Base-by-base conservation (phyloP, 1,140 invertebrate species). In the Mesaphorura yosii region DNA sequence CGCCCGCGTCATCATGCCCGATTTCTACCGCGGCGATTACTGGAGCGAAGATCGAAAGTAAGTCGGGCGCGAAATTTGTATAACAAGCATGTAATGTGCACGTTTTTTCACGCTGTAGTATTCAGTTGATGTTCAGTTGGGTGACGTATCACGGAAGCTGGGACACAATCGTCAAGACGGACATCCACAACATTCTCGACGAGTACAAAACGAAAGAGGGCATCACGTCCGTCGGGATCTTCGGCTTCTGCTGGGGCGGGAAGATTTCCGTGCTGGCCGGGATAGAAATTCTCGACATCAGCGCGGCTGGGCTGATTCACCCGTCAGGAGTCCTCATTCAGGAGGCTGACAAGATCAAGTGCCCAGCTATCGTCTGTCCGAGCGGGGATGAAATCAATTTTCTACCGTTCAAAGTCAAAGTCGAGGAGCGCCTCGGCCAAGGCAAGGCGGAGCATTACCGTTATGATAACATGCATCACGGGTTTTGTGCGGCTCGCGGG, bases 211-310 rank as follows among this genome's bases (percentile, higher is more conserved):
- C 40, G 1, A 29, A 46, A 2, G n/a, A n/a, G n/a, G 40, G 40
- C 25, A 22, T 20, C 15, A 34, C 22, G 2, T 31, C 12, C 17
- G 45, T 61, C 20, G 59, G 59, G 5, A 52, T 61, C n/a, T 61
- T 51, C 42, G 59, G 59, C 45, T 55, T 61, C n/a, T 57, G 55
- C 42, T 58, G 53, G 53, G 59, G 59, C n/a, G 55, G 52, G n/a
- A 55, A 55, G 29, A 55, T 58, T 17, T 20, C 55, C 0, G 29
- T 41, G n/a, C 1, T 37, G 12, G 59, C 55, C 2, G 39, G 47
- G 17, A 31, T 37, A 7, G 44, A 61, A 49, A 0, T 58, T 20
- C 15, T 2, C 1, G 55, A 53, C 7, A 49, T 61, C 1, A 48
- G 50, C 20, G 55, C 45, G 3, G 39, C 50, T n/a, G 59, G 48